Conservation (phyloP, 2,797 vertebrate species). For the Xenentodon cancila region DNA sequence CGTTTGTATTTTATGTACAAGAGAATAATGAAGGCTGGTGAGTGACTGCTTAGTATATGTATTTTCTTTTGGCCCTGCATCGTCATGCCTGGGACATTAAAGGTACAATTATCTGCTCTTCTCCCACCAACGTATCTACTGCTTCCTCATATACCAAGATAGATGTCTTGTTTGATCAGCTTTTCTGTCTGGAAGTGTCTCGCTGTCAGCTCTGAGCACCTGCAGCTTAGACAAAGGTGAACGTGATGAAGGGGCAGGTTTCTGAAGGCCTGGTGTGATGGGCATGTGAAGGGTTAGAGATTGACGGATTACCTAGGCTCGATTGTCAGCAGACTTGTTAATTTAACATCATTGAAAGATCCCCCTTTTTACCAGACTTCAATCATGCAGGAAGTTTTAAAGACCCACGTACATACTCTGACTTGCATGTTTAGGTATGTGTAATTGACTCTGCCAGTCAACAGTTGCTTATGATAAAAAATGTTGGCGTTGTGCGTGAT, state of each 20-base stretch:
- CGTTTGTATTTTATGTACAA: no score
- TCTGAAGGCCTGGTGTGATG: neutral
- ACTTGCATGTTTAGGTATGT: conserved; percentile 48
- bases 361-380: conserved; percentile 24
- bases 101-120: neutral
- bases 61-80: neutral
- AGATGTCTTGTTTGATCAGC: conserved; percentile 11
- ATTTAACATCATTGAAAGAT: conserved; percentile 74
- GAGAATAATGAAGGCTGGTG: no score
- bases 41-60: no score
- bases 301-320: conserved; percentile 46
- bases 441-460: conserved; percentile 25
- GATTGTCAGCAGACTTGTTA: conserved; percentile 53
- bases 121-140: neutral
- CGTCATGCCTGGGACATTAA: neutral
- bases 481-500: conserved; percentile 52
- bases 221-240: conserved; percentile 57
- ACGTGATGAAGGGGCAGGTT: conserved; percentile 37
- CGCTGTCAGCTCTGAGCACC: conserved; percentile 50
- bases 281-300: conserved; percentile 47
- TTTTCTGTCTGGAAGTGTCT: neutral
- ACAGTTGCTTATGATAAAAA: conserved; percentile 51
- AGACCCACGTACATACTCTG: conserved; percentile 4
- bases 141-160: neutral
- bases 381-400: conserved; percentile 3